A percentile compares a stretch with the other conserved stretches of the same genome.
Evolutionary conservation across 2,888 invertebrate species (phyloP).

Genomic region (Antitype chi): DNA sequence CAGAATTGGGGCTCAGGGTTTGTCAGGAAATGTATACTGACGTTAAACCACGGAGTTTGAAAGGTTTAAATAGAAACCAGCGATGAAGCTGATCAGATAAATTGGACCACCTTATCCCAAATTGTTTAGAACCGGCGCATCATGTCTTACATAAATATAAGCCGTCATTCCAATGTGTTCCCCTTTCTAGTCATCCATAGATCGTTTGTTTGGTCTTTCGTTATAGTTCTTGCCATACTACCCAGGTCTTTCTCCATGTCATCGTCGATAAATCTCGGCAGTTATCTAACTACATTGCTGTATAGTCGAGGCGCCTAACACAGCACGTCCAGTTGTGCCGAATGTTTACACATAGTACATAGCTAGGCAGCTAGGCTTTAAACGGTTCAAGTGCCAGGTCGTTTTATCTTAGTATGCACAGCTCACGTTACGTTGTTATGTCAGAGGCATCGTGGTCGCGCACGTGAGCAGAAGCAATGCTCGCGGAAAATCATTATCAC

Average conservation of each 20-base stretch:
- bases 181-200: background rate
- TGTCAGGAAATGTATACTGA: too few species aligned
- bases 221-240: background rate
- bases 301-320: constrained; percentile 5
- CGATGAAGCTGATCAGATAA: background rate
- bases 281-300: background rate
- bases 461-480: constrained; percentile 53
- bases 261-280: background rate
- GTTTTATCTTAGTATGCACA: constrained; percentile 31
- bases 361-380: background rate
- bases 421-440: constrained; percentile 46
- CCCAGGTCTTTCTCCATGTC: background rate
- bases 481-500: constrained; percentile 43
- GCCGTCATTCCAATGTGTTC: background rate
- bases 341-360: constrained; percentile 20
- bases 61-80: too few species aligned
- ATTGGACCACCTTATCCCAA: background rate
- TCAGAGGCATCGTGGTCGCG: constrained; percentile 39
- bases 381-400: constrained; percentile 45
- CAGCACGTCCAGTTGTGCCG: background rate
- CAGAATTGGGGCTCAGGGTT: too few species aligned
- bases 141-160: background rate
- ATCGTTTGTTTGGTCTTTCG: background rate
- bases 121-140: background rate
- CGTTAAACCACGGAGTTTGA: too few species aligned